phyloP scores from a whole-genome alignment of 2,888 invertebrate genomes.

The Ptychoptera albimana region DNA sequence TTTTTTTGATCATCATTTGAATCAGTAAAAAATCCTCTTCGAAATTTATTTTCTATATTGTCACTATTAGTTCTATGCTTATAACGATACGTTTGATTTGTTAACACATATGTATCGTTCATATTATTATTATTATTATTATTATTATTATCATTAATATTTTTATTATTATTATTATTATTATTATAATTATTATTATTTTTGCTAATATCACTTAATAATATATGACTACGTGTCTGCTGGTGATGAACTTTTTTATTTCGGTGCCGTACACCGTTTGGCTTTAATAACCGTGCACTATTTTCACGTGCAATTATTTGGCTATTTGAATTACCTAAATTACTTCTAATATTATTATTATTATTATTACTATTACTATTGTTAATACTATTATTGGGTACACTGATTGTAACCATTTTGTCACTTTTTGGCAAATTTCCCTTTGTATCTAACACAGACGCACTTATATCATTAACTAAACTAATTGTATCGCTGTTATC shows the following conservation, averaged over 20 bases:
- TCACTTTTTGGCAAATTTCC: slow-evolving; percentile 2
- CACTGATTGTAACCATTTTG: slow-evolving; percentile 1
- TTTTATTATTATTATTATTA: slow-evolving; percentile 1
- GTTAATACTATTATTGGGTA: slow-evolving; percentile 2
- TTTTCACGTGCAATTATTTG: slow-evolving; percentile 1
- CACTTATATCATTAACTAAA: too few species aligned
- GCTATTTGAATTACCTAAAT: slow-evolving; percentile 2
- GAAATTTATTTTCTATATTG: not conserved
- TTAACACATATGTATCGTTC: slow-evolving; percentile 3
- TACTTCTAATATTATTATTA: slow-evolving; percentile 3
- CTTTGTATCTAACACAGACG: not conserved
- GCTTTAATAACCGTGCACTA: slow-evolving; percentile 4
- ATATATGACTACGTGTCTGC: not conserved
- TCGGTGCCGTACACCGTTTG: slow-evolving; percentile 5
- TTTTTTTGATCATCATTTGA: slow-evolving; percentile 2
- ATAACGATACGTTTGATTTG: not conserved
- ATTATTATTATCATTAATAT: slow-evolving; percentile 3
- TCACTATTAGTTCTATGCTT: not conserved
- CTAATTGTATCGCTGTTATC: too few species aligned
- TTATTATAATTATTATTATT: slow-evolving; percentile 1
- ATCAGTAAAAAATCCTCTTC: not conserved
- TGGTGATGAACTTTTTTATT: slow-evolving; percentile 2
- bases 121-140: not conserved
- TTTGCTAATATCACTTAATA: not conserved
- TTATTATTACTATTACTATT: slow-evolving; percentile 2